A percentile compares a stretch with the other conserved stretches of the same genome.
phyloP scores from a whole-genome alignment of 2,113 vertebrate genomes.

The Pachyramphus minor region DNA sequence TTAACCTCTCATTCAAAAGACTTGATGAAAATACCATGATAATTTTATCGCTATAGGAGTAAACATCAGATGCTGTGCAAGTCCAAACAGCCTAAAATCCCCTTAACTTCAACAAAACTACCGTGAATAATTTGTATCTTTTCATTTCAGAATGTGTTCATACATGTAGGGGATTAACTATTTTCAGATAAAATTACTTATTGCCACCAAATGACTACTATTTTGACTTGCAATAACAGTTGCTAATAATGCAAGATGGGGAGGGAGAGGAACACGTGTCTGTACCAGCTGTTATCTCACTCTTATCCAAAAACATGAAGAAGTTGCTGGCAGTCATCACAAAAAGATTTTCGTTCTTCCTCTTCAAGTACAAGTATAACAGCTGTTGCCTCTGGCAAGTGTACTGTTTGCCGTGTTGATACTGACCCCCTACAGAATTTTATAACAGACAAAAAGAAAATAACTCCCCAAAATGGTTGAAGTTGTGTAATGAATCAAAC shows the following conservation, averaged over 20 bases:
- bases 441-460: background rate
- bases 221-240: background rate
- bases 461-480: background rate
- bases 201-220: background rate
- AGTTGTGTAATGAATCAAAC: background rate
- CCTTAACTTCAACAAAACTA: background rate
- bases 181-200: background rate
- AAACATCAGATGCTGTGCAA: background rate
- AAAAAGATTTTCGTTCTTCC: slow-evolving; percentile 7
- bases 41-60: background rate
- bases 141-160: background rate
- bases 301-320: background rate
- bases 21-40: background rate
- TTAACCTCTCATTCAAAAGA: background rate
- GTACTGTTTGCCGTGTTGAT: background rate
- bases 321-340: background rate
- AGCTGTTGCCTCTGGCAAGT: slow-evolving; percentile 21
- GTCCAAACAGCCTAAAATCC: background rate
- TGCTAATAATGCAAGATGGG: slow-evolving; percentile 12
- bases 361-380: background rate
- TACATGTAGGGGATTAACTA: background rate
- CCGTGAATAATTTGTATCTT: background rate
- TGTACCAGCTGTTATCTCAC: slow-evolving; percentile 15
- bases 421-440: background rate
- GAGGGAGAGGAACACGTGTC: background rate